These are phyloP conservation scores for Adoxophyes honmai DNA, from an alignment of 1,140 invertebrate genomes.

Conservation along the genomic window DNA sequence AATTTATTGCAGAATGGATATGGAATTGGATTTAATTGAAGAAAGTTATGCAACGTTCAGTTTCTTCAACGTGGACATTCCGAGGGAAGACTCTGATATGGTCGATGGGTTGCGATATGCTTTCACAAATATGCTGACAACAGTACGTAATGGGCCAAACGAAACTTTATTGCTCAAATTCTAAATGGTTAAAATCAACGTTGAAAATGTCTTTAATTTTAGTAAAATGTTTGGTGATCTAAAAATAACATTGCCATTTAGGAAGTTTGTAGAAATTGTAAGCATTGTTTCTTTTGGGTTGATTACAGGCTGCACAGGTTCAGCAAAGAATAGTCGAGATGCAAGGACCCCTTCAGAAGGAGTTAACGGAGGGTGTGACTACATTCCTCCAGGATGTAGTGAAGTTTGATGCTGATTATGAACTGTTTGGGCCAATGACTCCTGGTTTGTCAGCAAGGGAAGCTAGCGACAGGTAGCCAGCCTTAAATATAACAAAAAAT, in stretches of 20 bases:
- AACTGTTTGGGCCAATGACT: conserved; percentile 88
- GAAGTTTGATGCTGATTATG: conserved; percentile 86
- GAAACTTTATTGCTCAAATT: too few relatives aligned
- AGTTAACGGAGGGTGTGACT: conserved; percentile 84
- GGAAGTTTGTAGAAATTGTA: too few relatives aligned
- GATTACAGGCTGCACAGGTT: conserved; percentile 81
- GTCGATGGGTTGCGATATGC: conserved; percentile 87
- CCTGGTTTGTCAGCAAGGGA: conserved; percentile 88
- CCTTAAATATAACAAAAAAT: conserved; percentile 18
- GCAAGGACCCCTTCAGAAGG: conserved; percentile 85
- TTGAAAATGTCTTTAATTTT: too few relatives aligned
- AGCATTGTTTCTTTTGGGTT: too few relatives aligned
- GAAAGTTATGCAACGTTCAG: conserved; percentile 87
- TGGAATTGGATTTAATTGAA: conserved; percentile 85
- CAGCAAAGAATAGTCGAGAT: conserved; percentile 85
- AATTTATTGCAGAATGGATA: conserved; percentile 80
- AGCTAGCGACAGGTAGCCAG: conserved; percentile 84
- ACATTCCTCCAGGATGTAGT: conserved; percentile 83
- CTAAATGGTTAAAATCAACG: too few relatives aligned
- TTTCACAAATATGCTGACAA: conserved; percentile 86
- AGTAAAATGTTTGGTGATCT: too few relatives aligned
- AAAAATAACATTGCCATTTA: too few relatives aligned
- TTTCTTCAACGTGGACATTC: conserved; percentile 84
- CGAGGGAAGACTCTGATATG: conserved; percentile 87
- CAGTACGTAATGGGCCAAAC: conserved; percentile 66